Conservation (phyloP, 2,113 vertebrate genomes). For the Gasterosteus nipponicus region DNA sequence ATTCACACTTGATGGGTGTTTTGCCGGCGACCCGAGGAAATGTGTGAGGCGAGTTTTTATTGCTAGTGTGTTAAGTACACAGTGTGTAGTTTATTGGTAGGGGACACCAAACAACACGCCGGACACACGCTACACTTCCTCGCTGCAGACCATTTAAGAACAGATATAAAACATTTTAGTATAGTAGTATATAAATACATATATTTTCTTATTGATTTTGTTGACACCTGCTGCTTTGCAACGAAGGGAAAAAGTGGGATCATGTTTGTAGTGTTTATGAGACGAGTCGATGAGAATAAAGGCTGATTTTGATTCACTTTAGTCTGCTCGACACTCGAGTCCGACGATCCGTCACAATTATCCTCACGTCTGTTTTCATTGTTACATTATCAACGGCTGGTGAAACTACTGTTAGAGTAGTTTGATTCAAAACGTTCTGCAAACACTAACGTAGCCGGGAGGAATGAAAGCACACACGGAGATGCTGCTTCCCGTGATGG, state of each 20-base stretch:
- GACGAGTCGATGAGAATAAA: neutral
- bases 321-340: neutral
- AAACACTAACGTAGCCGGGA: slow-evolving; percentile 1
- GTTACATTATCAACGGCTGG: neutral
- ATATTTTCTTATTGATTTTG: neutral
- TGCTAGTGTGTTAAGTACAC: neutral
- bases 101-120: too few species aligned
- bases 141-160: neutral
- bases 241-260: neutral
- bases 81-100: neutral
- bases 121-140: neutral
- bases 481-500: slow-evolving; percentile 9
- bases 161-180: neutral
- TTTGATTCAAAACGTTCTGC: slow-evolving; percentile 10
- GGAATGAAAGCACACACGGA: slow-evolving; percentile 16
- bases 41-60: neutral
- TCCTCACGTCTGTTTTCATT: slow-evolving; percentile 30
- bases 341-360: slow-evolving; percentile 36
- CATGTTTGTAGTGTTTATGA: neutral
- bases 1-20: neutral
- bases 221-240: neutral
- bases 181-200: too few species aligned
- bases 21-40: neutral
- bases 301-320: neutral
- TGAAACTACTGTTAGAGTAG: neutral